These are phyloP conservation scores for Chromobotia macracanthus DNA, from an alignment of 2,797 vertebrate genomes.

Conservation along the genomic window DNA sequence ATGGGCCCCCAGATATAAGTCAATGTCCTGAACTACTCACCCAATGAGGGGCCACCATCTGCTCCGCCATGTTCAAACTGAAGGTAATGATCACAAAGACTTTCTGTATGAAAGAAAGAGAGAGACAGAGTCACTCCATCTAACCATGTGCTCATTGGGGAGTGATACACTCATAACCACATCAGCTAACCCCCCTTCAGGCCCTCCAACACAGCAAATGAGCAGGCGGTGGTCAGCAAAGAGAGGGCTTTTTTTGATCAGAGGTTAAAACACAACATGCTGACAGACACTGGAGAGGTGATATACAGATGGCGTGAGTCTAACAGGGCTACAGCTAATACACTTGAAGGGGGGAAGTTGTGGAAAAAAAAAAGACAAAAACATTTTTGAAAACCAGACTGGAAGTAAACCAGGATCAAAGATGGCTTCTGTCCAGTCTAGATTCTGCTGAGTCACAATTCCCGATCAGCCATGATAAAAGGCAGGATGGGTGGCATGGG, in stretches of 20 bases:
- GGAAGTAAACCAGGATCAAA: slow-evolving; percentile 51
- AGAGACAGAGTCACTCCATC: slow-evolving; percentile 40
- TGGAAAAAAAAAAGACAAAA: background rate
- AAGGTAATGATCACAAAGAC: slow-evolving; percentile 92
- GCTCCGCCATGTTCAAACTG: slow-evolving; percentile 91
- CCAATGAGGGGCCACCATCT: slow-evolving; percentile 91
- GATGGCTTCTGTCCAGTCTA: slow-evolving; percentile 64
- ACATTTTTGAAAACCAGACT: slow-evolving; percentile 46
- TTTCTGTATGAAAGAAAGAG: slow-evolving; percentile 84
- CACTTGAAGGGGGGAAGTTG: background rate
- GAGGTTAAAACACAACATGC: slow-evolving; percentile 27
- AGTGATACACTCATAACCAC: slow-evolving; percentile 39
- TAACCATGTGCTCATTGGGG: slow-evolving; percentile 29
- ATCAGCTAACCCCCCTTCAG: slow-evolving; percentile 25
- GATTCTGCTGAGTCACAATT: slow-evolving; percentile 61
- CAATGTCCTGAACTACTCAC: slow-evolving; percentile 83
- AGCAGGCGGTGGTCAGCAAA: slow-evolving; percentile 28
- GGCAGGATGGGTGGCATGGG: slow-evolving; percentile 27
- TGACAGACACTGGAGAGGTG: slow-evolving; percentile 23
- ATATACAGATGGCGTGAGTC: slow-evolving; percentile 20
- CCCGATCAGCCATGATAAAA: slow-evolving; percentile 41
- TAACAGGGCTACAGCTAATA: slow-evolving; percentile 37
- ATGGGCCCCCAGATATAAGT: slow-evolving; percentile 55
- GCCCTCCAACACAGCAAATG: slow-evolving; percentile 6
- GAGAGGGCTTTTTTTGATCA: slow-evolving; percentile 15